Percentiles rank a stretch among this genome's conserved stretches.
phyloP scores from a whole-genome alignment of 2,797 vertebrate species.

The Australoheros facetus region DNA sequence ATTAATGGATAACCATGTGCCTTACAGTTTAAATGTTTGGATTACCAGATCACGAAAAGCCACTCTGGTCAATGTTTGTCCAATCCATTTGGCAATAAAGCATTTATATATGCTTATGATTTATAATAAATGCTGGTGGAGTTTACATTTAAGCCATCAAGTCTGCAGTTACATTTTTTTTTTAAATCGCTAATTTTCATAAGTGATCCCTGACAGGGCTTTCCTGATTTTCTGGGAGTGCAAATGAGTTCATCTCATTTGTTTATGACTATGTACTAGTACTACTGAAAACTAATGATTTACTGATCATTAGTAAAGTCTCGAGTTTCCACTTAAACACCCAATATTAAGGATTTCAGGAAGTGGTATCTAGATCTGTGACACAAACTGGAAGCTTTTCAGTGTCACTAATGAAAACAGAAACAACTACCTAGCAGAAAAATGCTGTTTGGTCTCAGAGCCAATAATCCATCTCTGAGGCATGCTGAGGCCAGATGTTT shows the following conservation, averaged over 20 bases:
- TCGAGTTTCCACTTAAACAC: neutral
- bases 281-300: neutral
- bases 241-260: neutral
- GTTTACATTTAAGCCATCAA: neutral
- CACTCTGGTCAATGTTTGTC: neutral
- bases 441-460: conserved; percentile 1
- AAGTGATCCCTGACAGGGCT: neutral
- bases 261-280: neutral
- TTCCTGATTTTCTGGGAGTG: neutral
- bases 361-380: neutral
- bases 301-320: neutral
- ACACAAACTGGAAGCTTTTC: neutral
- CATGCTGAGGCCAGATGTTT: neutral
- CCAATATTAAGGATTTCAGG: neutral
- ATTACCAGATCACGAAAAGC: neutral
- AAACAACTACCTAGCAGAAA: neutral
- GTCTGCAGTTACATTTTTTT: too few relatives aligned
- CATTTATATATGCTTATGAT: too few relatives aligned
- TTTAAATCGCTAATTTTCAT: neutral
- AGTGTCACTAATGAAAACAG: neutral
- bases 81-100: too few relatives aligned
- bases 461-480: neutral
- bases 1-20: neutral
- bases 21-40: neutral
- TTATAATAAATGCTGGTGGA: too few relatives aligned